Percentiles rank a stretch among this genome's conserved stretches.
phyloP scores from a whole-genome alignment of 2,113 vertebrate genomes.

The Theropithecus gelada region DNA sequence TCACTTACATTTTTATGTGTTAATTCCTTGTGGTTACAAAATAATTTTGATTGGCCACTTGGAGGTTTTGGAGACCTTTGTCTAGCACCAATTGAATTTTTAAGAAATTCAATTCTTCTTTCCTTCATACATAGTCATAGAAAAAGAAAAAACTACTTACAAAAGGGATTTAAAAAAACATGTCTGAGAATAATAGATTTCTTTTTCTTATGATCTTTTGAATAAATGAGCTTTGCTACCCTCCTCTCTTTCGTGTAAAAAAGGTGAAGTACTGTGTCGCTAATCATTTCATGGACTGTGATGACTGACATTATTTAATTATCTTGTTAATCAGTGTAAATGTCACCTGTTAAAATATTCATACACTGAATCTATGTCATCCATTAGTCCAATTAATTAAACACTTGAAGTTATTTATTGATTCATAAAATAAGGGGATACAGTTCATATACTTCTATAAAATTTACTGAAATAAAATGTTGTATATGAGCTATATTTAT shows the following conservation, averaged over 20 bases:
- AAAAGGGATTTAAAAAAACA: not conserved
- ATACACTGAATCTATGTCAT: not conserved
- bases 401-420: constrained; percentile 44
- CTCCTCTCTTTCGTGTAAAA: not conserved
- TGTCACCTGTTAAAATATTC: constrained; percentile 27
- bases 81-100: not conserved
- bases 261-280: not conserved
- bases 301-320: constrained; percentile 53
- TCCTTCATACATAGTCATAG: not conserved
- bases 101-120: not conserved
- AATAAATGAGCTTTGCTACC: not conserved
- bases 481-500: not conserved
- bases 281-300: not conserved
- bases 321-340: constrained; percentile 51
- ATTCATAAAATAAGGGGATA: not conserved
- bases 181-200: not conserved
- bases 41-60: not conserved
- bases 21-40: not conserved
- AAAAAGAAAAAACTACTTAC: not conserved
- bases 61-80: not conserved
- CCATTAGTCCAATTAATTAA: constrained; percentile 46
- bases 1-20: not conserved
- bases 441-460: not conserved
- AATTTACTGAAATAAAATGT: not conserved
- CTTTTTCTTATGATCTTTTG: not conserved